Conservation (phyloP, 2,888 invertebrate species). For the Nomada fucata region DNA sequence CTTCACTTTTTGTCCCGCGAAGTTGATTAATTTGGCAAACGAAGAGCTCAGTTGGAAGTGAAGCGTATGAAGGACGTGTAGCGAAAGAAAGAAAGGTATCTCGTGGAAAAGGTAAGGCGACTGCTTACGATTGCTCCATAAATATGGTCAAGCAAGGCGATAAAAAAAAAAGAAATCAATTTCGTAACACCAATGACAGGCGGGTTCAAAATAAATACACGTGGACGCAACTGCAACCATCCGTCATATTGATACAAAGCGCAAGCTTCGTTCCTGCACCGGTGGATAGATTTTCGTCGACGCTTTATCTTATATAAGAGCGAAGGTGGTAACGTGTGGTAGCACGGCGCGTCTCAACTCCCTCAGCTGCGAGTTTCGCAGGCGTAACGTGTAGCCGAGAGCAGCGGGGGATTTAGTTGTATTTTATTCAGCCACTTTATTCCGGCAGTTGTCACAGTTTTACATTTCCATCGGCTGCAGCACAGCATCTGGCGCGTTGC, state of each 20-base stretch:
- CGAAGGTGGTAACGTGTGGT: conserved; percentile 51
- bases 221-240: background rate
- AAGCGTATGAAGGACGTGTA: no score
- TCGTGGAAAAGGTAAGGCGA: no score
- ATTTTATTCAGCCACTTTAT: conserved; percentile 83
- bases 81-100: no score
- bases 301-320: conserved; percentile 48
- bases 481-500: conserved; percentile 78
- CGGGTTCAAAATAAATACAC: background rate
- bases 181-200: no score
- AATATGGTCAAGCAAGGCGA: no score
- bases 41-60: no score
- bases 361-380: conserved; percentile 37
- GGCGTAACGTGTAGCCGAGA: conserved; percentile 49
- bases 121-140: no score
- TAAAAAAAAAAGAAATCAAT: background rate
- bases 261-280: conserved; percentile 10
- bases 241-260: conserved; percentile 22
- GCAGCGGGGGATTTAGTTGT: conserved; percentile 80
- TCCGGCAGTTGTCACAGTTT: conserved; percentile 82
- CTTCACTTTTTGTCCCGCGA: no score
- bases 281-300: conserved; percentile 54
- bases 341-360: conserved; percentile 43
- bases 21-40: no score
- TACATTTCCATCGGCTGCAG: conserved; percentile 80